These are phyloP conservation scores for Tupiocoris notatus DNA, from an alignment of 2,888 invertebrate species.

Conservation along the genomic window DNA sequence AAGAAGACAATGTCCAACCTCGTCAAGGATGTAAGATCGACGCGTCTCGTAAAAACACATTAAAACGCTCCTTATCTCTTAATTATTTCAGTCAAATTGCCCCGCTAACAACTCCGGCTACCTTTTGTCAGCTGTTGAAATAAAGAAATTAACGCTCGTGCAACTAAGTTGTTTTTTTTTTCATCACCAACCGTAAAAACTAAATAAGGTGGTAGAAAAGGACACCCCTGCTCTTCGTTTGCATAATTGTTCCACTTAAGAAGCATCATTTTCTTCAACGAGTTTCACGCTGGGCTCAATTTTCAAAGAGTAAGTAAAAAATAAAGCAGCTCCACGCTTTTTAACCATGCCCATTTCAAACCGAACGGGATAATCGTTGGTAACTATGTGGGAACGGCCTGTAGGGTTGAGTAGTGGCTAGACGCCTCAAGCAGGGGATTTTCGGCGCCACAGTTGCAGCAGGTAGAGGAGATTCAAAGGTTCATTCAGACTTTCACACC, in stretches of 20 bases:
- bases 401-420: neutral
- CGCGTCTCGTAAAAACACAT: no score
- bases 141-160: neutral
- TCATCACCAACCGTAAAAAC: neutral
- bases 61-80: no score
- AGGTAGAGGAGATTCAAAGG: neutral
- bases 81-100: no score
- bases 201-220: neutral
- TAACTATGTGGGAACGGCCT: neutral
- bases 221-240: neutral
- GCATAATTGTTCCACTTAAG: neutral
- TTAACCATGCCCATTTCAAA: neutral
- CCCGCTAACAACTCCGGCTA: no score
- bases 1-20: no score
- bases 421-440: neutral
- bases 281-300: no score
- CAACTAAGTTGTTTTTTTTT: neutral
- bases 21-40: no score
- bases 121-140: neutral
- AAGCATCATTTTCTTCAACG: neutral
- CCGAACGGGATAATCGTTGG: neutral
- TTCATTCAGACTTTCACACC: neutral
- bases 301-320: neutral
- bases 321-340: neutral
- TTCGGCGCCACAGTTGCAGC: neutral